Evolutionary conservation across 2,113 vertebrate genomes (phyloP).

Genomic region (Tylochromis polylepis): DNA sequence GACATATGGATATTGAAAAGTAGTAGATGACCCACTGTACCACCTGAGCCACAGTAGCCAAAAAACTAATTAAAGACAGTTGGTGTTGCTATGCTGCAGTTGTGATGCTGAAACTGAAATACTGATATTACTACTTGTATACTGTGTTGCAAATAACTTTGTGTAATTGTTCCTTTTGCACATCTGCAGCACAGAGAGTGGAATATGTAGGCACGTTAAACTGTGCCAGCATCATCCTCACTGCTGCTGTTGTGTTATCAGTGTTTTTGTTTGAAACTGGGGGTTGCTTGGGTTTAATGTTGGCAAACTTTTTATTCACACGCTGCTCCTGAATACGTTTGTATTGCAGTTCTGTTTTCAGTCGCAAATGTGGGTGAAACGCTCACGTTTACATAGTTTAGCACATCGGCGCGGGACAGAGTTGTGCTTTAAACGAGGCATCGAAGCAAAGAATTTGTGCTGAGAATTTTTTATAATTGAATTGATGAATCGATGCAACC

Average conservation of each 20-base stretch:
- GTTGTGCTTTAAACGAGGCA: background rate
- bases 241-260: no score
- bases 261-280: background rate
- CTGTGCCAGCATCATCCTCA: background rate
- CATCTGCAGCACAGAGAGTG: background rate
- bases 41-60: background rate
- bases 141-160: background rate
- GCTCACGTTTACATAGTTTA: background rate
- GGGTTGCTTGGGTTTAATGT: background rate
- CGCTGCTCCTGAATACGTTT: accelerated
- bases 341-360: background rate
- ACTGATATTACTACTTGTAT: background rate
- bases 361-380: accelerated
- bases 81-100: background rate
- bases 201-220: background rate
- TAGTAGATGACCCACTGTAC: background rate
- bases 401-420: background rate
- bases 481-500: background rate
- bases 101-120: background rate
- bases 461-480: background rate
- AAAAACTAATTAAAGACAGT: background rate
- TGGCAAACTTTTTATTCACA: background rate
- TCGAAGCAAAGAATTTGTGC: background rate
- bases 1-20: background rate
- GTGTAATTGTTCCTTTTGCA: background rate